phyloP scores from a whole-genome alignment of 2,797 vertebrate species.

The Phataginus tetradactyla region DNA sequence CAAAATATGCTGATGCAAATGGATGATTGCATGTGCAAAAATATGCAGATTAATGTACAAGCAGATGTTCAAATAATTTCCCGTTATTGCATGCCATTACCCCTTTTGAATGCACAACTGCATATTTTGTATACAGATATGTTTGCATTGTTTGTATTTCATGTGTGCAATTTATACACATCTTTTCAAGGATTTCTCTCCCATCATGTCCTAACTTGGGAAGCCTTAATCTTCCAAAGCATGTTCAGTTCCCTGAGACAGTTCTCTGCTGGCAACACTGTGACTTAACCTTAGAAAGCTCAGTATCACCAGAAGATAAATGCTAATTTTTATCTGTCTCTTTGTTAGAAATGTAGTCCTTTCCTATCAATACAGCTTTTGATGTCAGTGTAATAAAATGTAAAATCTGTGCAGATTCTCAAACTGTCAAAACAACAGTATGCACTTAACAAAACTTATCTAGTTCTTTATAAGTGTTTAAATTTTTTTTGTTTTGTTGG shows the following conservation, averaged over 20 bases:
- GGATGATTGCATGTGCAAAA: conserved; percentile 82
- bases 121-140: conserved; percentile 75
- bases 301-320: conserved; percentile 75
- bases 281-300: conserved; percentile 66
- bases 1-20: conserved; percentile 83
- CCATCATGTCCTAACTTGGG: conserved; percentile 32
- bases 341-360: conserved; percentile 76
- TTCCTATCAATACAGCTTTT: conserved; percentile 82
- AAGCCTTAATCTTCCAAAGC: conserved; percentile 56
- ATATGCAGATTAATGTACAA: conserved; percentile 84
- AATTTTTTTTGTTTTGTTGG: conserved; percentile 65
- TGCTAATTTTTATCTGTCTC: conserved; percentile 81
- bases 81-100: conserved; percentile 80
- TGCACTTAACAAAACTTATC: conserved; percentile 80
- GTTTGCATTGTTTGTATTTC: conserved; percentile 73
- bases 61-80: conserved; percentile 85
- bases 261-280: conserved; percentile 27
- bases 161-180: conserved; percentile 67
- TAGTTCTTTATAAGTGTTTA: conserved; percentile 72
- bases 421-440: conserved; percentile 83
- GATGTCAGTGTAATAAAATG: conserved; percentile 82
- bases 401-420: conserved; percentile 82
- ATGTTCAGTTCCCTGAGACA: conserved; percentile 44
- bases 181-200: conserved; percentile 69
- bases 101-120: conserved; percentile 80